Conservation (phyloP, 1,140 invertebrate species). For the Himalopsyche phryganea region DNA sequence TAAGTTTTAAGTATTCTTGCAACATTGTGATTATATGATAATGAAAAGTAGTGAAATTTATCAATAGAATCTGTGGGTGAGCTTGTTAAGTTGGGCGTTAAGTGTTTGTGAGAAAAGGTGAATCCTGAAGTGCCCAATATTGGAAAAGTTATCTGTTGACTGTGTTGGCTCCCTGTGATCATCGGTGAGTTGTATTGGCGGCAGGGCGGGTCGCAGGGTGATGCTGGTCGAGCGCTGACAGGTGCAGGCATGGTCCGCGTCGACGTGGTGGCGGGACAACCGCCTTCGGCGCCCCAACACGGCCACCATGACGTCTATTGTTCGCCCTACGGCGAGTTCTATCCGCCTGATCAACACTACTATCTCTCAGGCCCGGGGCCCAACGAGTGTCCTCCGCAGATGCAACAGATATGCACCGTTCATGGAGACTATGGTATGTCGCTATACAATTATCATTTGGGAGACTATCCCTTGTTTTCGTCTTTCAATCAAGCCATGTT, state of each 20-base stretch:
- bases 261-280: constrained; percentile 22
- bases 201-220: not conserved
- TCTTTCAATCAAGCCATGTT: no score
- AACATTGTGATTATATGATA: no score
- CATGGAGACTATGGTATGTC: constrained; percentile 45
- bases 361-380: constrained; percentile 30
- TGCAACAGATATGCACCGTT: constrained; percentile 48
- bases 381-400: constrained; percentile 47
- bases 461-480: no score
- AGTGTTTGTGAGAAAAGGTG: no score
- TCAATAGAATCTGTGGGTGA: no score
- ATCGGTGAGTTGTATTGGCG: not conserved
- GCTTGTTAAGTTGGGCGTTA: no score
- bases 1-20: no score
- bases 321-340: constrained; percentile 46
- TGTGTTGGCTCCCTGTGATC: no score
- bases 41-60: no score
- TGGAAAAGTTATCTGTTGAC: not conserved
- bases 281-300: constrained; percentile 37
- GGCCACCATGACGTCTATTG: constrained; percentile 31
- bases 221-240: not conserved
- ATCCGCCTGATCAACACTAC: constrained; percentile 47
- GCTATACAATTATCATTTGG: no score
- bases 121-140: not conserved
- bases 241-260: constrained; percentile 15